Evolutionary conservation across 2,888 invertebrate species (phyloP), one percentile per base, ranked within the genome.

Genomic region (Eristalis pertinax): DNA sequence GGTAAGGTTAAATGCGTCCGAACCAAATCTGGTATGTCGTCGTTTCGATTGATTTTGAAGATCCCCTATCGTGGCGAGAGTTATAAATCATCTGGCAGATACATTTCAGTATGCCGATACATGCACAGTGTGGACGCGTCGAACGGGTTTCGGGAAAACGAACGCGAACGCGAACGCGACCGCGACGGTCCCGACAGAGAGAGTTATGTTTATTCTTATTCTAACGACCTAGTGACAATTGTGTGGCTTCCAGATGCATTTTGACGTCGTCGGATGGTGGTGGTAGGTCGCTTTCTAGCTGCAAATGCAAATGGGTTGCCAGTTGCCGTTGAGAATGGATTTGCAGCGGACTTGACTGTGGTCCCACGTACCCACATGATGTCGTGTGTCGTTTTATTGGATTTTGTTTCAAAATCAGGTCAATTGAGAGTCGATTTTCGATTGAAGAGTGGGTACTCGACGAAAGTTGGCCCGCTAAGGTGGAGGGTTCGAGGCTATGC

Each of bases 1-100:
- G 63, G 77, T 70, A 56, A 50, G 69, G 63, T 69, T 70, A 56
- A 63, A 72, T 38, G 70, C 50, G 56, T n/a, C 62, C 43, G 32
- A 69, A 69, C 24, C n/a, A 19, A 50, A 50, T 50, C 50, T 7
- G 50, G 50, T 19, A 19, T 50, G 50, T 19, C 50, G 50, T 32
- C 32, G 32, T 50, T 50, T 50, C 50, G 50, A 50, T 50, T 50
- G 50, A 50, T 50, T 50, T 8, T 19, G 19, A 19, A n/a, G n/a
- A 19, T 50, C 19, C 19, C 50, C 50, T 50, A 19, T 19, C 50
- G 50, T 8, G 19, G 50, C 19, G 19, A 50, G 50, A 50, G 50
- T 50, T 19, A 19, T 50, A 50, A 50, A 50, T 50, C 50, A 50
- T 50, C 50, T n/a, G 8, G 19, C 19, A 50, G 43, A 43, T 43